Percentiles rank a stretch among this genome's conserved stretches.
phyloP scores from a whole-genome alignment of 2,113 vertebrate genomes.

The Neolamprologus variostigma region DNA sequence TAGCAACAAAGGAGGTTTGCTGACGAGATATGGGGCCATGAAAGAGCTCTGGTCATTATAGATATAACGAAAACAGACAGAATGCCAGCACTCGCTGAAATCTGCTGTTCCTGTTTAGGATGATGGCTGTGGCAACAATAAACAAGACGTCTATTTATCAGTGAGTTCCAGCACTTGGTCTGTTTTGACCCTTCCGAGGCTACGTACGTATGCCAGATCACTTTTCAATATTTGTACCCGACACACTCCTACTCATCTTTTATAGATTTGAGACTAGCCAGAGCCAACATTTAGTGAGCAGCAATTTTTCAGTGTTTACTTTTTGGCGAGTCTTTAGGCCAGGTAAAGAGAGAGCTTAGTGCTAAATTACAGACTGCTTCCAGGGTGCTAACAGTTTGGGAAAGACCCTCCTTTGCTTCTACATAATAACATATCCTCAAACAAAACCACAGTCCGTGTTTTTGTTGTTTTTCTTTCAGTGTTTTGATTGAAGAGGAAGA shows the following conservation, averaged over 20 bases:
- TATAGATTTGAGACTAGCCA: not conserved
- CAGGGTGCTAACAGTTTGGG: not conserved
- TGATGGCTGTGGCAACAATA: not conserved
- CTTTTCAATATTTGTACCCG: not conserved
- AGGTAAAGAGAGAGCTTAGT: not conserved
- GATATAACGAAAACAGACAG: not conserved
- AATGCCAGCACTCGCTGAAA: not conserved
- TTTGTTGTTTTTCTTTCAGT: not conserved
- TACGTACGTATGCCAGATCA: not conserved
- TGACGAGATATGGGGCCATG: not conserved
- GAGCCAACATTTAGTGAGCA: not conserved
- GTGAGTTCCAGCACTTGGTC: not conserved
- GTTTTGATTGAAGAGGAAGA: not conserved
- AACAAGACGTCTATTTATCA: not conserved
- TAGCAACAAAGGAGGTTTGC: not conserved
- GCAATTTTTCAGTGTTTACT: not conserved
- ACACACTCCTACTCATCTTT: not conserved
- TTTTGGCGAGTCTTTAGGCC: rapidly evolving
- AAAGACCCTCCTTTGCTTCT: not conserved
- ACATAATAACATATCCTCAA: not conserved
- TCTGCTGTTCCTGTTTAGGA: not conserved
- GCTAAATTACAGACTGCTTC: not conserved
- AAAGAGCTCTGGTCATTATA: not conserved
- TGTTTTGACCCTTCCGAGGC: not conserved
- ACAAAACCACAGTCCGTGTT: rapidly evolving